Percentiles rank a stretch among this genome's conserved stretches.
Conservation (phyloP, 2,888 invertebrate species). For the Norana najaformis region DNA sequence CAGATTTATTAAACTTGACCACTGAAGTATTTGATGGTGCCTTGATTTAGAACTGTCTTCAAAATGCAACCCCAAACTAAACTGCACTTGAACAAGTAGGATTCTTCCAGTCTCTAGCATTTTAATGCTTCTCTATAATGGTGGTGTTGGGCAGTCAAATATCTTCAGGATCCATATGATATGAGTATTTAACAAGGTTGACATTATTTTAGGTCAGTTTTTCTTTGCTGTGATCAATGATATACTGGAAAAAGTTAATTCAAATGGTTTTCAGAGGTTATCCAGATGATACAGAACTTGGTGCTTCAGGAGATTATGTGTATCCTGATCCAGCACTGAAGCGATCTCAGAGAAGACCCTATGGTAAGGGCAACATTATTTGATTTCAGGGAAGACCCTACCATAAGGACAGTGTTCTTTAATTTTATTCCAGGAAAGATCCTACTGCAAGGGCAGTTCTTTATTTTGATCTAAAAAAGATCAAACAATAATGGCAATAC, state of each 20-base stretch:
- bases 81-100: neutral
- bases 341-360: neutral
- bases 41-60: too few relatives aligned
- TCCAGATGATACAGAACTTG: neutral
- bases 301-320: neutral
- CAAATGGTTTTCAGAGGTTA: neutral
- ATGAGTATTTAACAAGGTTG: neutral
- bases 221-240: neutral
- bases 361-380: conserved; percentile 4
- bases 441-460: too few relatives aligned
- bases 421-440: neutral
- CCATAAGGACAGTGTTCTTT: neutral
- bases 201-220: neutral
- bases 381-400: neutral
- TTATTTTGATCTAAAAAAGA: too few relatives aligned
- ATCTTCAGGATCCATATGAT: too few relatives aligned
- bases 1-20: neutral
- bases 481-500: too few relatives aligned
- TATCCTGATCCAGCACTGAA: neutral
- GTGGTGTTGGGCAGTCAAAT: too few relatives aligned
- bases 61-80: too few relatives aligned
- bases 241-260: neutral
- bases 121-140: neutral
- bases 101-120: neutral
- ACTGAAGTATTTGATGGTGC: too few relatives aligned